Evolutionary conservation across 2,113 vertebrate genomes (phyloP).

Genomic region (rabbit (Oryctolagus cuniculus)): DNA sequence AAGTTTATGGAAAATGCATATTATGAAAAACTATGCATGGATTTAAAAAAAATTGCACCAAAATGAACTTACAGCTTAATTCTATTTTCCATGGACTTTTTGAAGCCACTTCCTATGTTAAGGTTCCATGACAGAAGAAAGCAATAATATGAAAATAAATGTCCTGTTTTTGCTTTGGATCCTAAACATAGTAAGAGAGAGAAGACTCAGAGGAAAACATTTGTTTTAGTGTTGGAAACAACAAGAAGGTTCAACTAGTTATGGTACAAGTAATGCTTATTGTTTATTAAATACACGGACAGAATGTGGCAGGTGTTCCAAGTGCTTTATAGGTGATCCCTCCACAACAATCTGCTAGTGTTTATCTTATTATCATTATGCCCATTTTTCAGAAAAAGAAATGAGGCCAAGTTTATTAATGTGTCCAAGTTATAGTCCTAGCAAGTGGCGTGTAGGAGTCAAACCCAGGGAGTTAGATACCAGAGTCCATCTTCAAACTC

Average conservation of each 20-base stretch:
- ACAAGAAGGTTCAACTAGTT: not conserved
- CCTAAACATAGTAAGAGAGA: constrained; percentile 4
- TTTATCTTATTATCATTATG: not conserved
- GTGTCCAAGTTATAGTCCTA: not conserved
- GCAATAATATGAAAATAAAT: not conserved
- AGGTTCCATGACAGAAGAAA: constrained; percentile 8
- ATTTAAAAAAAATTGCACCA: no score
- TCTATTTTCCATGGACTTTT: no score
- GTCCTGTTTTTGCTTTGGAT: not conserved
- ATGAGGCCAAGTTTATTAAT: constrained; percentile 23
- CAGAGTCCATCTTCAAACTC: not conserved
- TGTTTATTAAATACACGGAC: not conserved
- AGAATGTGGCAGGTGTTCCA: not conserved
- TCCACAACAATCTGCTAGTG: not conserved
- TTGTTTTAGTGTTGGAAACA: constrained; percentile 36
- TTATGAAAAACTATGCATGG: no score
- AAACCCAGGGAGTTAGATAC: not conserved
- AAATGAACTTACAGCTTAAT: no score
- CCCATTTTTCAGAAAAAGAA: constrained; percentile 37
- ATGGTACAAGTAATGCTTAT: not conserved
- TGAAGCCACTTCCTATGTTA: not conserved
- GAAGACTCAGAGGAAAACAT: constrained; percentile 1
- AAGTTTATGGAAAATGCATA: no score
- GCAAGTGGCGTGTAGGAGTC: not conserved
- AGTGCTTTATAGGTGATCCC: not conserved